A percentile compares a stretch with the other conserved stretches of the same genome.
Evolutionary conservation across 1,140 invertebrate species (phyloP).

Genomic region (Drosophila nebulosa): DNA sequence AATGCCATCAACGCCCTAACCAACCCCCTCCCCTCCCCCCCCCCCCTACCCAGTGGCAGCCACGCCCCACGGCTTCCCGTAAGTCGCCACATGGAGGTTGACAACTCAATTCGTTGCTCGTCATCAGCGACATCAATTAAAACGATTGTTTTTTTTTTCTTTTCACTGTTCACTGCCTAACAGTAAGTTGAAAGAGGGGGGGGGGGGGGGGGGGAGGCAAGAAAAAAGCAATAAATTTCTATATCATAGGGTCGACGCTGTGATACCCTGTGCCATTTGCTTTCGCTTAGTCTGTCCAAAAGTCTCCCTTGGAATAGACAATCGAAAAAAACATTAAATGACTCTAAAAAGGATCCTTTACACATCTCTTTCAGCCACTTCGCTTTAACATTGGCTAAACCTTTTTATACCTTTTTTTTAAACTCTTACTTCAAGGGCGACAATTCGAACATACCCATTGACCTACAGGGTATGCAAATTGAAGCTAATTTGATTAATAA

Average conservation of each 20-base stretch:
- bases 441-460: neutral
- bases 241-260: neutral
- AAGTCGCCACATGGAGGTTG: slow-evolving; percentile 28
- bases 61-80: slow-evolving; percentile 25
- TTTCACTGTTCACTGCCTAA: slow-evolving; percentile 44
- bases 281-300: no score
- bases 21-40: no score
- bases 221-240: neutral
- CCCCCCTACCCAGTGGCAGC: neutral
- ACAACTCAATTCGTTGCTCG: slow-evolving; percentile 43
- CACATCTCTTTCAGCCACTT: no score
- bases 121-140: slow-evolving; percentile 65
- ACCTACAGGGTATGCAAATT: slow-evolving; percentile 32
- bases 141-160: slow-evolving; percentile 52
- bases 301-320: no score
- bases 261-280: neutral
- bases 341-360: no score
- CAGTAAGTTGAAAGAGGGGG: slow-evolving; percentile 49
- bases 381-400: no score
- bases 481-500: slow-evolving; percentile 77
- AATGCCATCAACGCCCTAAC: slow-evolving; percentile 68
- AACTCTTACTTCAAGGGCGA: no score
- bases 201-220: no score
- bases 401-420: no score
- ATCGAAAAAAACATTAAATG: no score